Evolutionary conservation across 2,888 invertebrate species (phyloP).

Genomic region (Temnothorax rugatulus): DNA sequence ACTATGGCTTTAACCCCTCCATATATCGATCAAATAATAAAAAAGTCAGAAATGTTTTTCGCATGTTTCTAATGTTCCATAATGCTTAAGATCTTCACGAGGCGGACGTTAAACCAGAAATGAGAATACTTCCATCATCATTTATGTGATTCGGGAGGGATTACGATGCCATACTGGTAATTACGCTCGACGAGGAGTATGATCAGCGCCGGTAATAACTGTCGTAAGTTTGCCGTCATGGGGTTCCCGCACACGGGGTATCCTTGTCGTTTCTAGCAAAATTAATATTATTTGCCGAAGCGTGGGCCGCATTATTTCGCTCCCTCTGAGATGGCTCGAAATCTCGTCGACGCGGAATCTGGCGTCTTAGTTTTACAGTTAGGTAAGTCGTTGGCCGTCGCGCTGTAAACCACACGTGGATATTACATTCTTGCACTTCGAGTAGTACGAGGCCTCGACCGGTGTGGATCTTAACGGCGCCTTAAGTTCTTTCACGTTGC

Average conservation of each 20-base stretch:
- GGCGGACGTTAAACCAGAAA: constrained; percentile 22
- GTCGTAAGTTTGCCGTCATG: constrained; percentile 9
- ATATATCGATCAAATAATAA: background rate
- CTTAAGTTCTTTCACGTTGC: constrained; percentile 57
- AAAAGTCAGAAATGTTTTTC: background rate
- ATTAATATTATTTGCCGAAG: constrained; percentile 56
- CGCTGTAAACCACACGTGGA: constrained; percentile 63
- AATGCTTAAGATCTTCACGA: background rate
- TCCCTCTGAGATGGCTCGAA: constrained; percentile 29
- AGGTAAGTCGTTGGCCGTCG: constrained; percentile 59
- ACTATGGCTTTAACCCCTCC: no score
- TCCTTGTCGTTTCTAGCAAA: constrained; percentile 27
- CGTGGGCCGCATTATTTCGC: constrained; percentile 56
- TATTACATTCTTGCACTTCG: constrained; percentile 63
- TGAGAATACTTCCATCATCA: background rate
- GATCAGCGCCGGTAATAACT: constrained; percentile 43
- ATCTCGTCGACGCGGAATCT: constrained; percentile 59
- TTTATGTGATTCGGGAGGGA: constrained; percentile 33
- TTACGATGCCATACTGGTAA: constrained; percentile 38
- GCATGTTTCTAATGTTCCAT: background rate
- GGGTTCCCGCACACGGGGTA: background rate
- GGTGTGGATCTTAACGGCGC: constrained; percentile 54
- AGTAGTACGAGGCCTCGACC: background rate
- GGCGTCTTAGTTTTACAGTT: constrained; percentile 64
- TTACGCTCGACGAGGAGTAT: constrained; percentile 36